These are phyloP conservation scores for Chironomus riparius DNA, from an alignment of 2,888 invertebrate genomes.

Conservation along the genomic window DNA sequence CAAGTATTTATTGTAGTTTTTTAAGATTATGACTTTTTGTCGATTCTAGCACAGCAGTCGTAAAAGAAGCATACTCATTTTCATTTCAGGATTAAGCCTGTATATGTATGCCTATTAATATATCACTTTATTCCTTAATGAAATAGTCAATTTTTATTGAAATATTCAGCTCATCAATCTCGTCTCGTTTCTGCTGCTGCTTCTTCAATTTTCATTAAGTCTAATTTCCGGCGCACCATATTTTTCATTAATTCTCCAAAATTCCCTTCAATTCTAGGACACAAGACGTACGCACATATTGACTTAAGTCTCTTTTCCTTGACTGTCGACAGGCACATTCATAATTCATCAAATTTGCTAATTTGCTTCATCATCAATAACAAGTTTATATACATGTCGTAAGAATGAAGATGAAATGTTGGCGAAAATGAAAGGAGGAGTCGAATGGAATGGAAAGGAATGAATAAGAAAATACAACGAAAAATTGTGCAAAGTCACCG, in stretches of 20 bases:
- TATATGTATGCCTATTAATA: neutral
- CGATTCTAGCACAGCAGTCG: neutral
- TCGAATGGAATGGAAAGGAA: no score
- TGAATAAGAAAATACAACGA: neutral
- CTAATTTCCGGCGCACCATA: no score
- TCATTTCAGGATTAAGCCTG: neutral
- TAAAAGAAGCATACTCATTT: neutral
- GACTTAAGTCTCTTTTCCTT: neutral
- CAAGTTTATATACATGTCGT: neutral
- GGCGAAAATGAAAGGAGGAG: neutral
- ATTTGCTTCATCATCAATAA: neutral
- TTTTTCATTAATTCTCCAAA: no score
- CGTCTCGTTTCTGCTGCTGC: neutral
- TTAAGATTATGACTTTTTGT: no score
- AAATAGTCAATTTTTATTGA: neutral
- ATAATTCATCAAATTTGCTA: neutral
- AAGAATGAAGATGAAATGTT: neutral
- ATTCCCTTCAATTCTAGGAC: no score
- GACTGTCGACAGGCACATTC: neutral
- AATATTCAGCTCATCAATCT: neutral
- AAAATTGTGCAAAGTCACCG: neutral
- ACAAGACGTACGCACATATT: neutral
- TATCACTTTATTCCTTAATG: neutral
- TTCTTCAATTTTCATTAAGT: no score
- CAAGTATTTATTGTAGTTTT: neutral